Conservation (phyloP, 53 echinoderm and acorn worm species). For the Patiria pectinifera region DNA sequence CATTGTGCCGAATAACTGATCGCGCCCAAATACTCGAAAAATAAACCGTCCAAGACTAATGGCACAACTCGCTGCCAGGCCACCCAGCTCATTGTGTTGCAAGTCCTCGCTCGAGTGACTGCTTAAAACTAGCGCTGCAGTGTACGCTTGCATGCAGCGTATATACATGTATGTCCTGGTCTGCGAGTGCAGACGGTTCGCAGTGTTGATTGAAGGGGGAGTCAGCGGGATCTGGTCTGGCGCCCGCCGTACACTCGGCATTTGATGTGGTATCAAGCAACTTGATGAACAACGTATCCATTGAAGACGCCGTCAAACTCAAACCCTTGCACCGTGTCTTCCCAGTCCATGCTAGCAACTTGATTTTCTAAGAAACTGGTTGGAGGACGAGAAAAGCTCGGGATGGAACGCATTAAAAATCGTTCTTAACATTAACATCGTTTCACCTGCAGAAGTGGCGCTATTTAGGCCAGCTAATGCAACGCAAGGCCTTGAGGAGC, state of each 20-base stretch:
- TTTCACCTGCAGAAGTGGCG: background rate
- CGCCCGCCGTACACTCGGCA: constrained; percentile 18
- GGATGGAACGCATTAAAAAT: background rate
- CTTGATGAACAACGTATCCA: background rate
- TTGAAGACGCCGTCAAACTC: background rate
- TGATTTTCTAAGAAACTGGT: background rate
- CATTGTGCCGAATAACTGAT: background rate
- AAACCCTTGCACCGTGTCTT: background rate
- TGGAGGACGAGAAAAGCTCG: background rate
- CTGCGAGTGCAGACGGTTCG: background rate
- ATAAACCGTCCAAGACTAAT: constrained; percentile 14
- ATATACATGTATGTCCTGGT: background rate
- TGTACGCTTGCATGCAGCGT: no score
- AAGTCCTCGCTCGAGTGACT: background rate
- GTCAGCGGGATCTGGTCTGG: background rate
- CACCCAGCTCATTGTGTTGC: background rate
- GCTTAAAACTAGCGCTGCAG: no score
- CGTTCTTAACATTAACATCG: background rate
- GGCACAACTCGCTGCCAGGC: background rate
- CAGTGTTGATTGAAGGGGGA: constrained; percentile 19
- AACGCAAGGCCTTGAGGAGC: background rate
- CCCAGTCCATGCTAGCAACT: background rate
- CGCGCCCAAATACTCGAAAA: background rate
- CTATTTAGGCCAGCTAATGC: constrained; percentile 13
- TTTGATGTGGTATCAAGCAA: background rate